phyloP scores from a whole-genome alignment of 1,140 invertebrate genomes.

The Medauroidea extradentata region DNA sequence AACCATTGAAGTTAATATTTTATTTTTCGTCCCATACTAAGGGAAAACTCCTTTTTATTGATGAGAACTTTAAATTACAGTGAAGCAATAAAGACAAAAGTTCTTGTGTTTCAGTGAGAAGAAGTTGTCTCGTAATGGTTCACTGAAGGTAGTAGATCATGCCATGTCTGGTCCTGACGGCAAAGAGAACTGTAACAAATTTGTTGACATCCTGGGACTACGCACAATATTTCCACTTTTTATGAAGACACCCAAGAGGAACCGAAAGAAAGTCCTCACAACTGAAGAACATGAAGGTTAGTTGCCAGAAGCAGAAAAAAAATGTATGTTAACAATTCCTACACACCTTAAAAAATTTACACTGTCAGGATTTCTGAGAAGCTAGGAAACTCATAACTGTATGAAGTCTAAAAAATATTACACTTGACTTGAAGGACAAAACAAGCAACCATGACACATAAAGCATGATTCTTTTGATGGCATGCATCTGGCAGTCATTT shows the following conservation, averaged over 20 bases:
- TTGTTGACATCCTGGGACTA: constrained; percentile 96
- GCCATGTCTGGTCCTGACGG: constrained; percentile 91
- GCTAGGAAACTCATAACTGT: too few relatives aligned
- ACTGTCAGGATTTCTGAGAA: too few relatives aligned
- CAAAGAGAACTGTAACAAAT: constrained; percentile 95
- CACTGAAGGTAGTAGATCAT: constrained; percentile 94
- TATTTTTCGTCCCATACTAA: too few relatives aligned
- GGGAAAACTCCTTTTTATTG: too few relatives aligned
- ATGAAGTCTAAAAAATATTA: too few relatives aligned
- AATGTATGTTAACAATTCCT: neutral
- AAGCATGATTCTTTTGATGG: too few relatives aligned
- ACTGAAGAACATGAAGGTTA: constrained; percentile 89
- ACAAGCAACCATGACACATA: too few relatives aligned
- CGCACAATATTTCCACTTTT: constrained; percentile 96
- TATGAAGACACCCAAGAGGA: constrained; percentile 95
- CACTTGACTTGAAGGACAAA: too few relatives aligned
- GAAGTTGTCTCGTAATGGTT: constrained; percentile 93
- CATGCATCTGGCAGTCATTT: too few relatives aligned
- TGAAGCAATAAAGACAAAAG: too few relatives aligned
- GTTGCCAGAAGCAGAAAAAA: neutral
- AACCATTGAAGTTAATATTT: too few relatives aligned
- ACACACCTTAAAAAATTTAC: neutral
- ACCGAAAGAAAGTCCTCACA: constrained; percentile 76
- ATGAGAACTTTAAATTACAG: too few relatives aligned
- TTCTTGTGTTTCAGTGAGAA: constrained; percentile 71